Conservation (phyloP, 2,113 vertebrate genomes). For the Rhea americana region DNA sequence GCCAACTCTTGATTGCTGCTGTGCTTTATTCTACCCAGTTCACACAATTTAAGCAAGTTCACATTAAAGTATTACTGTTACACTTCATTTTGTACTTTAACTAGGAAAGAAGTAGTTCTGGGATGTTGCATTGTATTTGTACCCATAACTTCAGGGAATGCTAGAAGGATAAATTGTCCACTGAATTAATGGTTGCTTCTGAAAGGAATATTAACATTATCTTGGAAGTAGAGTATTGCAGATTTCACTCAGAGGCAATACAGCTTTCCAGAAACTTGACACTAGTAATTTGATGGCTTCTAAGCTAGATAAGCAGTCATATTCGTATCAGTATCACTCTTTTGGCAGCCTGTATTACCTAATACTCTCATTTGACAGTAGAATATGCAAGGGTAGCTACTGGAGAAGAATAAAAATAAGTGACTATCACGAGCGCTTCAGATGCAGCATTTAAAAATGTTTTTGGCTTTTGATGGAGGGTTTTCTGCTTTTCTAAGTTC, state of each 20-base stretch:
- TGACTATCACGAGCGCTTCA: neutral
- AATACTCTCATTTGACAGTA: neutral
- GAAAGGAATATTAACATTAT: neutral
- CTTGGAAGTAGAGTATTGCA: neutral
- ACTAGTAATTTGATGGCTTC: neutral
- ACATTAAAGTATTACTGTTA: neutral
- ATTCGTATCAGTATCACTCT: neutral
- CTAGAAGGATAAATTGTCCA: neutral
- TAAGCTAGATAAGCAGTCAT: neutral
- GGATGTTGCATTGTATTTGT: neutral
- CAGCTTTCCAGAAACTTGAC: neutral
- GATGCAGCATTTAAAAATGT: neutral
- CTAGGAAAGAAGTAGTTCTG: neutral
- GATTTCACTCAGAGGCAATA: neutral
- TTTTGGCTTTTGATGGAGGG: neutral
- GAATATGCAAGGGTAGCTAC: neutral
- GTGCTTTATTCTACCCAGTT: neutral
- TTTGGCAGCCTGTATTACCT: neutral
- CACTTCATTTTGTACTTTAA: neutral
- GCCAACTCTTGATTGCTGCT: neutral
- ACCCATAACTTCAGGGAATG: neutral
- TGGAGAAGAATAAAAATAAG: neutral
- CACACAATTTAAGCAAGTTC: neutral
- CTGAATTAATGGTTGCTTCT: neutral
- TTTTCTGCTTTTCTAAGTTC: neutral